Evolutionary conservation across 2,888 invertebrate species (phyloP).

Genomic region (Mesodorylaimus sp.): DNA sequence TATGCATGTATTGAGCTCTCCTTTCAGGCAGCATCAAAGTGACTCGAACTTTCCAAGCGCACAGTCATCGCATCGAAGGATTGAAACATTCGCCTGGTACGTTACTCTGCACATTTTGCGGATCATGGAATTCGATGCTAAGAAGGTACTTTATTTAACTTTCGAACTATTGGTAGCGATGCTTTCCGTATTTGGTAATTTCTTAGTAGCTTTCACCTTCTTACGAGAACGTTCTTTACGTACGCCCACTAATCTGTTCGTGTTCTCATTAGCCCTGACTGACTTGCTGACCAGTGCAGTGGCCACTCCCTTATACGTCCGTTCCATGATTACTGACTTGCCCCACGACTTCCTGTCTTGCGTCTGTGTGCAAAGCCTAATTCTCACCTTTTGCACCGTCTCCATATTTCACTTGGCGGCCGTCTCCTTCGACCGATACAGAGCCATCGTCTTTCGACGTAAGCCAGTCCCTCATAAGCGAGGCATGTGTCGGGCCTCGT

Average conservation of each 20-base stretch:
- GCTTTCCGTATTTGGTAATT: background rate
- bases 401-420: background rate
- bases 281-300: background rate
- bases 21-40: too few relatives aligned
- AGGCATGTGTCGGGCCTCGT: too few relatives aligned
- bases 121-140: too few relatives aligned
- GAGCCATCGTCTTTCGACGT: background rate
- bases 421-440: background rate
- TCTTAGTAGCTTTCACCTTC: background rate
- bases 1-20: too few relatives aligned
- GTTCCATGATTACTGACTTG: background rate
- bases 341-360: background rate
- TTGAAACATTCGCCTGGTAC: too few relatives aligned
- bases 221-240: background rate
- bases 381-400: background rate
- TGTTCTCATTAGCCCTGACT: background rate
- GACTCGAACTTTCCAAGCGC: too few relatives aligned
- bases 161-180: background rate
- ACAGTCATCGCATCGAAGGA: too few relatives aligned
- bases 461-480: background rate
- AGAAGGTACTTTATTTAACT: too few relatives aligned
- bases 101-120: too few relatives aligned
- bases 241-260: background rate
- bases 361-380: background rate
- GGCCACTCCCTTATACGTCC: background rate